phyloP scores from a whole-genome alignment of 2,113 vertebrate genomes.

The Chiloscyllium plagiosum region DNA sequence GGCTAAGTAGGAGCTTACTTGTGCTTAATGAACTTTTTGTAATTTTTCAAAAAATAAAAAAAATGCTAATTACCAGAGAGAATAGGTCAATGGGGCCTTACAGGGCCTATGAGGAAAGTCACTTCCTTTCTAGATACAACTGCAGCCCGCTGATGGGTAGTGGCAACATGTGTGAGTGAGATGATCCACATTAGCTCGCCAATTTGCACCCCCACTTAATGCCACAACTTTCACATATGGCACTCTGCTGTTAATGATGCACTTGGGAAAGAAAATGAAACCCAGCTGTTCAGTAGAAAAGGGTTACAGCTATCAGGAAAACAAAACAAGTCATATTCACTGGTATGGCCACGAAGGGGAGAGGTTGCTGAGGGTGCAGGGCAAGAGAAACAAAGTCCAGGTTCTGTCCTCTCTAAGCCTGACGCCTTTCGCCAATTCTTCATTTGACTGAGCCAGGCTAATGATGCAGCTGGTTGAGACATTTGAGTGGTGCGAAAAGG shows the following conservation, averaged over 20 bases:
- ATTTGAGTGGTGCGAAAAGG: not conserved
- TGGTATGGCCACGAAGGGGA: not conserved
- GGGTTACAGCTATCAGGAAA: not conserved
- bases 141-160: not conserved
- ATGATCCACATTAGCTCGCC: not conserved
- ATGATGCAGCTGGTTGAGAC: not conserved
- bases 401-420: not conserved
- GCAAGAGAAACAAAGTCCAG: not conserved
- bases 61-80: not conserved
- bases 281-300: not conserved
- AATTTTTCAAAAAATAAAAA: no score
- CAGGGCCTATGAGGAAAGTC: not conserved
- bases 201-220: not conserved
- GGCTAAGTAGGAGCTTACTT: not conserved
- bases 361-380: fast-evolving
- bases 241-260: not conserved
- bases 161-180: not conserved
- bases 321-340: not conserved
- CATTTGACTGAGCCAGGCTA: not conserved
- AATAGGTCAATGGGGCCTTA: not conserved
- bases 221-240: not conserved
- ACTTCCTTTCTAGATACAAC: not conserved
- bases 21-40: not conserved
- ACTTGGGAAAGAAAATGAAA: not conserved
- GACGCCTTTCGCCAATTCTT: not conserved